Percentiles rank a stretch among this genome's conserved stretches.
Evolutionary conservation across 2,113 vertebrate genomes (phyloP).

Genomic region (Datnioides undecimradiatus): DNA sequence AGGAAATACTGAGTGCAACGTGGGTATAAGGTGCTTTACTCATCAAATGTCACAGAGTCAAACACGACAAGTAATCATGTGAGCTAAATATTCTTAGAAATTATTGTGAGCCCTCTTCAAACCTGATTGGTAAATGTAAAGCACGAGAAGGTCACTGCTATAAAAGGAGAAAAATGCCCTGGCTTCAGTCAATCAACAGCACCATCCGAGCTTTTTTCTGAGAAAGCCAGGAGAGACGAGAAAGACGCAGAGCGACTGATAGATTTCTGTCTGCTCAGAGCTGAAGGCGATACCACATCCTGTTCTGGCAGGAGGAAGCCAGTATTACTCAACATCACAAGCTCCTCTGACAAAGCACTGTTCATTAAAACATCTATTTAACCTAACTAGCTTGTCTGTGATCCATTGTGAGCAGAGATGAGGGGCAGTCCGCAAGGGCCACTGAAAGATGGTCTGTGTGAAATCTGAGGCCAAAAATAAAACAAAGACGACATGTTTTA

Average conservation of each 20-base stretch:
- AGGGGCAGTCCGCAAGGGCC: background rate
- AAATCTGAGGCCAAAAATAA: background rate
- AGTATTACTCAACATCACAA: slow-evolving; percentile 61
- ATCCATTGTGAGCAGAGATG: background rate
- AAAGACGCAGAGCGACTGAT: slow-evolving; percentile 41
- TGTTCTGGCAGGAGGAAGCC: slow-evolving; percentile 66
- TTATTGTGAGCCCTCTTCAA: background rate
- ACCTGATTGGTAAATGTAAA: background rate
- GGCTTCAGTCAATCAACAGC: slow-evolving; percentile 20
- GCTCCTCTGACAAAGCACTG: slow-evolving; percentile 21
- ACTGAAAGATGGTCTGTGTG: background rate
- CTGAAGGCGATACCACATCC: slow-evolving; percentile 81
- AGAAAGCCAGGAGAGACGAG: slow-evolving; percentile 35
- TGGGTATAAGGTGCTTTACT: background rate
- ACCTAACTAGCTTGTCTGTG: slow-evolving; percentile 1
- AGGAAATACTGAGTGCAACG: background rate
- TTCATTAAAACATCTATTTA: slow-evolving; percentile 8
- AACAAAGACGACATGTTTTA: background rate
- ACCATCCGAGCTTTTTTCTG: slow-evolving; percentile 39
- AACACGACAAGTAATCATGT: background rate
- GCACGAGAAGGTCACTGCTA: slow-evolving; percentile 17
- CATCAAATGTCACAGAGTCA: background rate
- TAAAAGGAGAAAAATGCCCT: slow-evolving; percentile 42
- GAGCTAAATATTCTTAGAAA: background rate
- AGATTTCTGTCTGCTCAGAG: slow-evolving; percentile 55